phyloP scores from a whole-genome alignment of 2,113 vertebrate genomes.

The Thinocorus orbignyianus region DNA sequence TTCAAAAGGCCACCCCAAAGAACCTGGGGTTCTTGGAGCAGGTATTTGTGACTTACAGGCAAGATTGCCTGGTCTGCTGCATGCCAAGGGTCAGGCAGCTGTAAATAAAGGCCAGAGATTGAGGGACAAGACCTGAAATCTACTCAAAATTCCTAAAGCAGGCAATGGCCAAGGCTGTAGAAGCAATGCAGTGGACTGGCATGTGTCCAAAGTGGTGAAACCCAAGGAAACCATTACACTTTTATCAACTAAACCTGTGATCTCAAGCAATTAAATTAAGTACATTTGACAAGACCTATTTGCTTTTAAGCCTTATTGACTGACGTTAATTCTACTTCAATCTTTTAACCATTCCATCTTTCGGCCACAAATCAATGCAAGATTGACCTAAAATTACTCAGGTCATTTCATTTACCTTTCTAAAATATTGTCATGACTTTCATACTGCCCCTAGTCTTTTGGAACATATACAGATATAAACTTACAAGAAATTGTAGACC shows the following conservation, averaged over 20 bases:
- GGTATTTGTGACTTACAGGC: not conserved
- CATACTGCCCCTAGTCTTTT: not conserved
- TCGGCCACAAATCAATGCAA: not conserved
- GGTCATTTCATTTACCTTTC: not conserved
- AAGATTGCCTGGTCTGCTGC: not conserved
- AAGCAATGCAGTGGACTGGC: not conserved
- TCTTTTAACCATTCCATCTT: not conserved
- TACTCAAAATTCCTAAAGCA: not conserved
- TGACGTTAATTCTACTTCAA: conserved; percentile 4
- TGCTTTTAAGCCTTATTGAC: not conserved
- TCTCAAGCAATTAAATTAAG: conserved; percentile 28
- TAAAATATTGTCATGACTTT: not conserved
- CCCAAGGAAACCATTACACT: not conserved
- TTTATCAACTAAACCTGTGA: not conserved
- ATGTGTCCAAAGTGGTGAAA: not conserved
- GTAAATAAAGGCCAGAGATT: not conserved
- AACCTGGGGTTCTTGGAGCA: not conserved
- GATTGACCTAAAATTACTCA: conserved; percentile 1
- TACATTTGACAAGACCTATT: not conserved
- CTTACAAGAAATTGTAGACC: not conserved
- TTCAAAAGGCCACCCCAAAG: not conserved
- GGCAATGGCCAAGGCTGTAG: not conserved
- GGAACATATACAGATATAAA: fast-evolving
- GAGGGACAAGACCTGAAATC: not conserved
- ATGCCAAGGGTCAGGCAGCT: not conserved